Evolutionary conservation across 1,140 invertebrate species (phyloP), one percentile per base, ranked within the genome.

Genomic region (Diachasmimorpha longicaudata): DNA sequence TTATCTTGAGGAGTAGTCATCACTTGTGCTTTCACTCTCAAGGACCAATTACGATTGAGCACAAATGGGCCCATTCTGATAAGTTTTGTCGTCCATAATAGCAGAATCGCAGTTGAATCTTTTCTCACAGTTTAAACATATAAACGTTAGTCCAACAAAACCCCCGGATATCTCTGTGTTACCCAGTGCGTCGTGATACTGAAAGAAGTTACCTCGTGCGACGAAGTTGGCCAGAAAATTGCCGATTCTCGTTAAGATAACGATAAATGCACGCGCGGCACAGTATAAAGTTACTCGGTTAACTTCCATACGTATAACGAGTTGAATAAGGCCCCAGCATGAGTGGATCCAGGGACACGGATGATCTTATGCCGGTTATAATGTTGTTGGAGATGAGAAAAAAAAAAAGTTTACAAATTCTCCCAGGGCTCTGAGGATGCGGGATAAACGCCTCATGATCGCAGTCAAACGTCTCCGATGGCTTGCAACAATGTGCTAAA

Each of bases 161-260:
- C 19, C 58, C 39, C 5, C 8, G 21, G 48, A 55, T 58, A 19
- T 37, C n/a, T 71, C 2, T 31, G 31, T 31, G 31, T 21, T 36
- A 39, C 31, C 48, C 19, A 19, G 48, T 55, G 46, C 21, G 52
- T 72, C 71, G 71, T 72, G 71, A 72, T 63, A 25, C 72, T 46
- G 31, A 69, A 70, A 75, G 66, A 75, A 70, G 73, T 75, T 69
- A 63, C 66, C 67, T 75, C 73, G 73, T 75, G 73, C 73, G 73
- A 76, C 72, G 69, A 75, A 75, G 79, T 70, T 78, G 77, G 80
- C 75, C 75, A 78, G 81, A 81, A 82, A 79, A 82, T 82, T 77
- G 79, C 78, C 79, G 81, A 82, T 82, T 78, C 74, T 79, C 79
- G 71, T 79, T 76, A 76, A 79, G 79, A 79, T 79, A 76, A 63